Conservation (phyloP, 2,888 invertebrate genomes). For the Galeopsomyia nigrocyanea region DNA sequence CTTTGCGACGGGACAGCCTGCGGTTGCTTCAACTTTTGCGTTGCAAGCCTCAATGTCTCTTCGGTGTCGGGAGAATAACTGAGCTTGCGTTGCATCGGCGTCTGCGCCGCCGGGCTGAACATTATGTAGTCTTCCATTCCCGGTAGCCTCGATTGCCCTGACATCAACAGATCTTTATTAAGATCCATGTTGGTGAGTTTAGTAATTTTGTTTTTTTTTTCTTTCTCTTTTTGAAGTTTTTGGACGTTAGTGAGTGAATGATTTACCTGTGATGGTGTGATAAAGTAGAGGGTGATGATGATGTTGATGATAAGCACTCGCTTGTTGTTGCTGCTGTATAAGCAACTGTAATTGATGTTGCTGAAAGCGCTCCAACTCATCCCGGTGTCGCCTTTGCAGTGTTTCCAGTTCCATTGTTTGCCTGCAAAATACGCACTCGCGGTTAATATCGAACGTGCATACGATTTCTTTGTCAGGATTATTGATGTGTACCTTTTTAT, state of each 20-base stretch:
- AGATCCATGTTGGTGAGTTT: not conserved
- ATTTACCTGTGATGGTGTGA: conserved; percentile 63
- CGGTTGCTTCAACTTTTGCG: conserved; percentile 63
- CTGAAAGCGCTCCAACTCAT: conserved; percentile 66
- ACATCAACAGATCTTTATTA: conserved; percentile 1
- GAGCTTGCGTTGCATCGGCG: conserved; percentile 62
- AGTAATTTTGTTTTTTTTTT: not conserved
- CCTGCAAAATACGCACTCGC: conserved; percentile 49
- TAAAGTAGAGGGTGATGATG: conserved; percentile 65
- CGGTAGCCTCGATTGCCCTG: conserved; percentile 62
- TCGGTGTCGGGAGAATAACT: conserved; percentile 65
- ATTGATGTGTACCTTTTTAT: conserved; percentile 61
- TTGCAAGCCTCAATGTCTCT: conserved; percentile 65
- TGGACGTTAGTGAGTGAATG: not conserved
- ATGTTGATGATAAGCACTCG: conserved; percentile 65
- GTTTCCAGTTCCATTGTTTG: conserved; percentile 70
- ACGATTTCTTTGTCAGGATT: conserved; percentile 9
- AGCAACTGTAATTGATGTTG: conserved; percentile 65
- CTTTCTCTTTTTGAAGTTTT: not conserved
- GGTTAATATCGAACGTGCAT: not conserved
- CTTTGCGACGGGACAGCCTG: too few species aligned
- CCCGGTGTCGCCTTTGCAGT: conserved; percentile 67
- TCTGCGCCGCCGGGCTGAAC: conserved; percentile 64
- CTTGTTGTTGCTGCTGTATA: conserved; percentile 66
- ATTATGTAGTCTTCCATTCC: conserved; percentile 65